Base-by-base conservation (phyloP, 2,888 invertebrate species). In the Agrotis puta region DNA sequence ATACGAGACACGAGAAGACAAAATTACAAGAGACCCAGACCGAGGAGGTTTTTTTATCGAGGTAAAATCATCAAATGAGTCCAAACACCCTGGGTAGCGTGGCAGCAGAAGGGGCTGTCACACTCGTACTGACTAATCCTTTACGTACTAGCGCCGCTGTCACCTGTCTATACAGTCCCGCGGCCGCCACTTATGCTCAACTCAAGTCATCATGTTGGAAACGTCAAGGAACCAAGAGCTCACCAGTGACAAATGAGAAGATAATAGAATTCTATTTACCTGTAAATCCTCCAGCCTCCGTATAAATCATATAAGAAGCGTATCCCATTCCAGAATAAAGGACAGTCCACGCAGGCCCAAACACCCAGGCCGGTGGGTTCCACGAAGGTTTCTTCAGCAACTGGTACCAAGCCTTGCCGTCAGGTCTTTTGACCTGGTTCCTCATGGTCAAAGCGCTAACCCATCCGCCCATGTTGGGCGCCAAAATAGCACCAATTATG, bases 251-350 rank as follows among this genome's bases (percentile, higher is more conserved):
- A 57, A 48, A 57, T 47, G 3, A 5, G 14, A 16, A 22, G 3
- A 20, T 9, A 50, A 11, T 7, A 27, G 1, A 33, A 69, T 83
- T 39, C 39, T 39, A 39, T 39, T 89, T 86, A 96, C 97, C 97
- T 81, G 95, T 92, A 83, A 98, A 97, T 43, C 98, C 98, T 64
- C 97, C 98, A 9, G 98, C 98, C 85, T 98, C 98, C 72, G 97
- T 96, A 95, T 97, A 98, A 0, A 98, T 98, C 78, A 98, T 89
- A 88, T 98, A 98, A 0, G 98, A 98, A n/a, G 98, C 98, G 86
- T 98, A 98, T 3, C 99, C 99, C 97, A 98, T 98, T 3, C 97
- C 96, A 59, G 97, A 97, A 90, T 98, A 98, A 3, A 99, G 92
- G 0, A 96, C 90, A 0, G 98, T 98, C 98, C 98, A 99, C 4